Percentiles rank a stretch among this genome's conserved stretches.
Conservation (phyloP, 53 echinoderm and acorn worm species). For the Apostichopus leukothele region DNA sequence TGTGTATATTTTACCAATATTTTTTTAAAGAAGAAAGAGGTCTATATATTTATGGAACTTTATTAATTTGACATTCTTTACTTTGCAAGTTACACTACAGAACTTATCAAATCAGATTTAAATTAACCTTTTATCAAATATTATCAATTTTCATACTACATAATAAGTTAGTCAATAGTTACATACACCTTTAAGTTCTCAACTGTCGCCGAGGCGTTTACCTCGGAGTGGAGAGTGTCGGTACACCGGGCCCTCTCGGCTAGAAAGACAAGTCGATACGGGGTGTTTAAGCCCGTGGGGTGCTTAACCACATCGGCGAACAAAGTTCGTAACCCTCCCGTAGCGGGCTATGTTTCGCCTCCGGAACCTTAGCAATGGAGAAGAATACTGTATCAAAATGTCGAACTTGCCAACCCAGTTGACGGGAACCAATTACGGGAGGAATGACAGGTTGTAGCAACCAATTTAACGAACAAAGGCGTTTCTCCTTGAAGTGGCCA, state of each 20-base stretch:
- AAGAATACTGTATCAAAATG: constrained; percentile 17
- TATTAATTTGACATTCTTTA: too few relatives aligned
- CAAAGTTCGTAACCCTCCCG: constrained; percentile 36
- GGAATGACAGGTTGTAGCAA: constrained; percentile 41
- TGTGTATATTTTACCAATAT: too few relatives aligned
- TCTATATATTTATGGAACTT: too few relatives aligned
- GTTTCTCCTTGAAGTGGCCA: constrained; percentile 32
- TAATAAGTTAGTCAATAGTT: too few relatives aligned
- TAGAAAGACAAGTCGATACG: constrained; percentile 16
- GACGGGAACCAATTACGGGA: constrained; percentile 25
- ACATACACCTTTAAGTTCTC: neutral
- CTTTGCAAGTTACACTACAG: too few relatives aligned
- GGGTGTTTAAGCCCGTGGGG: constrained; percentile 22
- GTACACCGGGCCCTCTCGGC: constrained; percentile 10
- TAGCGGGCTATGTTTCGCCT: constrained; percentile 41
- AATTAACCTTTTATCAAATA: too few relatives aligned
- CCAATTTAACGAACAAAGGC: constrained; percentile 35
- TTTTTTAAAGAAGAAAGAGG: too few relatives aligned
- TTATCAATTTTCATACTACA: too few relatives aligned
- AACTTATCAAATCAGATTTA: too few relatives aligned
- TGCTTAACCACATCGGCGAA: constrained; percentile 27
- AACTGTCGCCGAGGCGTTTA: neutral
- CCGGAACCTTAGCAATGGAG: constrained; percentile 29
- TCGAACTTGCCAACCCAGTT: neutral
- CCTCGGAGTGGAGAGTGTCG: constrained; percentile 1